Base-by-base conservation (phyloP, 2,797 vertebrate genomes). In the Gambusia yucatana region DNA sequence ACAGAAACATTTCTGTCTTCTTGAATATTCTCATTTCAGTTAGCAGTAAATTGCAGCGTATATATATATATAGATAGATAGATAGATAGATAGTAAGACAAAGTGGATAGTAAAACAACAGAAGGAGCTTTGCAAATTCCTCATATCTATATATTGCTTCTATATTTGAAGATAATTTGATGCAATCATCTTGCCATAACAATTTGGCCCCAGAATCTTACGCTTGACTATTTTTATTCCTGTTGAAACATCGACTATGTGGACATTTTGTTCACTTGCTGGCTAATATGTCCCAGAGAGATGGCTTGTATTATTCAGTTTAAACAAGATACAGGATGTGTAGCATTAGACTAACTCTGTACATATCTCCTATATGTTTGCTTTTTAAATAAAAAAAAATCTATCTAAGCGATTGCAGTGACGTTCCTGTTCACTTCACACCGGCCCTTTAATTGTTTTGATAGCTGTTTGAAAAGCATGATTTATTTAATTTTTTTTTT, bases 401-500 rank as follows among this genome's bases (percentile, higher is more conserved):
- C 44, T 17, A 16, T 17, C 50, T 25, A 52, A 52, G 50, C 8
- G 72, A 87, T 73, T 16, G 50, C 73, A 80, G 55, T 20, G 50
- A 80, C 36, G 73, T 75, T 81, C n/a, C 63, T 73, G 89, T 91
- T 89, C 77, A 85, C 76, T 81, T 83, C 76, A 80, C 90, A 80
- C 67, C 57, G 17, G 72, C 77, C 71, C 52, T 41, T 73, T 89
- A 87, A 92, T 93, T 93, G 87, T 93, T 92, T 92, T 91, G 87
- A 93, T 87, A 67, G 78, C 72, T 75, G 75, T 86, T 89, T 81
- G 47, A 17, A n/a, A 73, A 86, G 71, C 81, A 69, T 76, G 46
- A 82, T 88, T 82, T 75, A 20, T 76, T 80, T 86, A 41, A 50
- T 72, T 44, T 86, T 81, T 76, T 10, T 78, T 86, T 55, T 63